phyloP scores from a whole-genome alignment of 1,140 invertebrate species.

The Coenobita brevimanus region DNA sequence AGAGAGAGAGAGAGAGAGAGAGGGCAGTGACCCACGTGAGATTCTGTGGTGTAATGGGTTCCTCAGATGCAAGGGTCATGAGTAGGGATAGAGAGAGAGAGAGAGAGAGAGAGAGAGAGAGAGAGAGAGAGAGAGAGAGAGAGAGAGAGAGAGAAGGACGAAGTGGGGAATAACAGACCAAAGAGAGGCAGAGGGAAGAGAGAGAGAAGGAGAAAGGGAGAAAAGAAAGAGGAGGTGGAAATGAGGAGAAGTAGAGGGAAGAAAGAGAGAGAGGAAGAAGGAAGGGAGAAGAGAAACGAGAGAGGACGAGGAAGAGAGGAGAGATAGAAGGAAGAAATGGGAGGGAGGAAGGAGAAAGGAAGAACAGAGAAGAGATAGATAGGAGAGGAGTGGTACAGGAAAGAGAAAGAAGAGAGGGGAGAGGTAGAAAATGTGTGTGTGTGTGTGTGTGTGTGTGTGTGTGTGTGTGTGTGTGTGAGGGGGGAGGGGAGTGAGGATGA shows the following conservation, averaged over 20 bases:
- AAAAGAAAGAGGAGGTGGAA: not conserved
- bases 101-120: not conserved
- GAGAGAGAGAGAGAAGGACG: not conserved
- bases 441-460: not conserved
- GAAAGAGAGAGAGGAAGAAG: not conserved
- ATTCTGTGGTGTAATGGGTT: not conserved
- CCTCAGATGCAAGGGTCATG: not conserved
- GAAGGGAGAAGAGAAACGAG: not conserved
- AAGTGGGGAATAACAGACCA: not conserved
- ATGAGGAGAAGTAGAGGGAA: not conserved
- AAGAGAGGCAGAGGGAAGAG: not conserved
- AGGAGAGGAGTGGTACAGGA: slow-evolving; percentile 7
- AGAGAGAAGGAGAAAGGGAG: too few species aligned
- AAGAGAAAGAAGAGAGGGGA: not conserved
- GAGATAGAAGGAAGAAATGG: too few species aligned
- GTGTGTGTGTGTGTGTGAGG: not conserved
- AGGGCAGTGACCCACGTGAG: too few species aligned
- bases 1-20: too few species aligned
- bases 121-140: not conserved
- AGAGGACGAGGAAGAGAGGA: too few species aligned
- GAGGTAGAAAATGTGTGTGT: not conserved
- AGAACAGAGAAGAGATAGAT: not conserved
- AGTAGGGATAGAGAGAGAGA: too few species aligned
- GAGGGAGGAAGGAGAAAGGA: too few species aligned
- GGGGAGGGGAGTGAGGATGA: not conserved